Conservation (phyloP, 1,140 invertebrate genomes). For the Drosophila pectinifera region DNA sequence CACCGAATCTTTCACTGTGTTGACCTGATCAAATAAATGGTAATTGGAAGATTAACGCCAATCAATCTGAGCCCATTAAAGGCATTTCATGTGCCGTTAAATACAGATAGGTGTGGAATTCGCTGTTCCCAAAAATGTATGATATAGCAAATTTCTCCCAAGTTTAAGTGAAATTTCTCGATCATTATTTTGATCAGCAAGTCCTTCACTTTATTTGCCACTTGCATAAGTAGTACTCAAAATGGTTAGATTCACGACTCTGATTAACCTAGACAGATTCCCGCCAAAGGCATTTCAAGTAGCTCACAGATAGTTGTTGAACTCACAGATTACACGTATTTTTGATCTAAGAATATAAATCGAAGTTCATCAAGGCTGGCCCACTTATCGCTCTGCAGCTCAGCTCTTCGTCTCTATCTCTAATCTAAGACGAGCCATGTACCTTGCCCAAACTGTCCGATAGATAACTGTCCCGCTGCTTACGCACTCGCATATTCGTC, state of each 20-base stretch:
- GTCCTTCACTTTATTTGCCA: too few relatives aligned
- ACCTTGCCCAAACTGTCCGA: conserved; percentile 29
- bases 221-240: not conserved
- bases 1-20: conserved; percentile 92
- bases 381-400: conserved; percentile 33
- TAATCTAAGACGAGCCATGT: conserved; percentile 27
- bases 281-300: conserved; percentile 2
- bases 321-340: conserved; percentile 29
- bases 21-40: conserved; percentile 86
- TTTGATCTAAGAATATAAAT: conserved; percentile 4
- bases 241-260: too few relatives aligned
- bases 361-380: conserved; percentile 14
- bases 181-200: too few relatives aligned
- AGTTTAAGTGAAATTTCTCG: not conserved
- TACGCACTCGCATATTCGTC: conserved; percentile 30
- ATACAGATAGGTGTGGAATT: conserved; percentile 8
- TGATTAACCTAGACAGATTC: conserved; percentile 1
- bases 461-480: conserved; percentile 34
- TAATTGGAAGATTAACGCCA: not conserved
- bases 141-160: not conserved
- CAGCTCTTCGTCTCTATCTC: conserved; percentile 17
- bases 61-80: too few relatives aligned
- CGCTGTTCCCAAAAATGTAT: conserved; percentile 1
- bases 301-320: conserved; percentile 27
- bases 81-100: not conserved